Evolutionary conservation across 92 coral and sea anemone genomes (phyloP).

Genomic region (Plumapathes pennacea): DNA sequence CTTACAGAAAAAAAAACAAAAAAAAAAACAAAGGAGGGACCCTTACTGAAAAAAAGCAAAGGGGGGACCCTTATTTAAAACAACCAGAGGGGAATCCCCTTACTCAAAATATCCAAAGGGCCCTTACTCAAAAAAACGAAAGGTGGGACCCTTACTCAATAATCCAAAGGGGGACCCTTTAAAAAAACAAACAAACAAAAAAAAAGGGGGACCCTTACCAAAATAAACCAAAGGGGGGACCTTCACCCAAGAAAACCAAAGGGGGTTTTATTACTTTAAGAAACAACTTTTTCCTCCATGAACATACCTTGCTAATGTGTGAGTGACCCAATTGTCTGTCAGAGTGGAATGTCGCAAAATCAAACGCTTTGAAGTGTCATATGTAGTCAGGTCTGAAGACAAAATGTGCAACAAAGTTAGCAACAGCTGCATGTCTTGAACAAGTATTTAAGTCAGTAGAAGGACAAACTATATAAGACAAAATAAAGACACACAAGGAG

Average conservation of each 20-base stretch:
- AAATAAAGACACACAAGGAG: no score
- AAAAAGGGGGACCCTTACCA: no score
- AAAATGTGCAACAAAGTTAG: not conserved
- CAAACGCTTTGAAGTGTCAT: slow-evolving; percentile 89
- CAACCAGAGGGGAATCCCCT: not conserved
- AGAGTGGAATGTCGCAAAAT: slow-evolving; percentile 74
- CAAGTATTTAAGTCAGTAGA: no score
- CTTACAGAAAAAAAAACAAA: no score
- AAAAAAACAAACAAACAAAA: not conserved
- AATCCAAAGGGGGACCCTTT: no score
- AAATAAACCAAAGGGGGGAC: no score
- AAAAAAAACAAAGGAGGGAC: no score
- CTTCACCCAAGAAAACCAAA: not conserved
- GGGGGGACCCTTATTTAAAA: no score
- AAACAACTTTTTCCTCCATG: not conserved
- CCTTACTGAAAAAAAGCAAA: not conserved
- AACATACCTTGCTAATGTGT: slow-evolving; percentile 83
- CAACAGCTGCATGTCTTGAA: no score
- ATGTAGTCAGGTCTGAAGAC: slow-evolving; percentile 84
- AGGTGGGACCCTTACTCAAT: no score
- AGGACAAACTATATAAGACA: no score
- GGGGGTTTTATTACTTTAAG: not conserved
- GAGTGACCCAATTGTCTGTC: slow-evolving; percentile 77
- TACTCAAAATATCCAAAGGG: not conserved
- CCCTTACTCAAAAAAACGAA: not conserved